Evolutionary conservation across 2,113 vertebrate species (phyloP), one percentile per base, ranked within the genome.

Genomic region (Azemiops feae): DNA sequence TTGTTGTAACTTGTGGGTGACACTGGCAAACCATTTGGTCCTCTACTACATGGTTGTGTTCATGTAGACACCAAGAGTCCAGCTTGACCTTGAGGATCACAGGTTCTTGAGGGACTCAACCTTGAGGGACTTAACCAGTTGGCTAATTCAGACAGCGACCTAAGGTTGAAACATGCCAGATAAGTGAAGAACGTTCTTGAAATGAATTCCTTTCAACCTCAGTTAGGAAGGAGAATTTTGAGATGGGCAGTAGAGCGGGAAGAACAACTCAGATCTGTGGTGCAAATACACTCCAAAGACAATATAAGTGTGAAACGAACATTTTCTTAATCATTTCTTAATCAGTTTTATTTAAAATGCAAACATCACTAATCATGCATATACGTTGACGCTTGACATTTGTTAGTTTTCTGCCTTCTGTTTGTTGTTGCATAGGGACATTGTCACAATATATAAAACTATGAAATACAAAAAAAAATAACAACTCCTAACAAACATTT

Each of bases 331-430:
- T 96, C 96, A 89, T 11, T 97, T 96, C n/a, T n/a, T n/a, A n/a
- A 91, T 11, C 94, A 94, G 95, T 97, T 97, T 98, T 98, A 98
- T 98, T 98, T 97, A 97, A 98, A 98, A 98, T 97, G 97, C 97
- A 98, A 98, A 98, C 96, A 43, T 97, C 96, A 96, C 97, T 98
- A 98, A 96, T 96, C 98, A 98, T 98, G 98, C 98, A 98, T 97
- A 97, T 96, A 97, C 96, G 91, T 97, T 90, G 52, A 88, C 96
- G 97, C 96, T 96, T 97, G 97, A 98, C 97, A 97, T 94, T 95
- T 97, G 92, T 97, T 97, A 95, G 90, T 95, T 96, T 95, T 97
- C 95, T 92, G 97, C 92, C 96, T 95, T 20, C 27, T 92, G 95
- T 96, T 96, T 81, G 74, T 81, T 95, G 96, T 97, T 98, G 97